phyloP scores from a whole-genome alignment of 2,797 vertebrate genomes.

The Sebastes vulpes region DNA sequence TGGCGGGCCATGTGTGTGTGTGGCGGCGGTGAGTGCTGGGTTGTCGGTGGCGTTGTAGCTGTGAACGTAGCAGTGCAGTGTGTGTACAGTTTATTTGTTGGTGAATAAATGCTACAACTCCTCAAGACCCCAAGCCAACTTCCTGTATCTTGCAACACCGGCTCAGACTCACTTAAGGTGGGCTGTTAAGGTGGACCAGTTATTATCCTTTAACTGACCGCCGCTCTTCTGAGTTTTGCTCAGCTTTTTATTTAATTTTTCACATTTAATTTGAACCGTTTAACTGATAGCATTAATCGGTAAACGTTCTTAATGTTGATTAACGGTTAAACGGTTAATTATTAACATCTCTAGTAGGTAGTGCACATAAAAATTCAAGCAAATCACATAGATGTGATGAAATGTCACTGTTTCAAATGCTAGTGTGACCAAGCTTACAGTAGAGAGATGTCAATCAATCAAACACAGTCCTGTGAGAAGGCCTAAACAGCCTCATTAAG shows the following conservation, averaged over 20 bases:
- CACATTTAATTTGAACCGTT: too few relatives aligned
- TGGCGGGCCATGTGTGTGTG: too few relatives aligned
- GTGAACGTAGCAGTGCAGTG: not conserved
- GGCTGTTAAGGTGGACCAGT: not conserved
- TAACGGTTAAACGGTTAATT: not conserved
- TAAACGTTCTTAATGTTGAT: too few relatives aligned
- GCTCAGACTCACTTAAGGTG: not conserved
- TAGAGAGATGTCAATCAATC: not conserved
- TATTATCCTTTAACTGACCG: not conserved
- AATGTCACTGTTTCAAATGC: not conserved
- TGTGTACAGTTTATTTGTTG: accelerated
- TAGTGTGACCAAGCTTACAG: not conserved
- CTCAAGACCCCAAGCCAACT: not conserved
- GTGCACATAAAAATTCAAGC: not conserved
- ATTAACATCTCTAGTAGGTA: not conserved
- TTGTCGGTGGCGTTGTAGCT: too few relatives aligned
- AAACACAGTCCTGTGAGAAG: not conserved
- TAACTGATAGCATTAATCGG: too few relatives aligned
- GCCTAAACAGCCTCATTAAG: not conserved
- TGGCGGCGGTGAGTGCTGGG: too few relatives aligned
- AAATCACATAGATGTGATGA: not conserved
- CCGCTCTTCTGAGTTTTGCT: accelerated
- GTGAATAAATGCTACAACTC: not conserved
- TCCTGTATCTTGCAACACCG: too few relatives aligned
- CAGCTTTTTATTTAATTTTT: not conserved